These are phyloP conservation scores for Diplolepis rosae DNA, from an alignment of 2,888 invertebrate genomes.

Conservation along the genomic window DNA sequence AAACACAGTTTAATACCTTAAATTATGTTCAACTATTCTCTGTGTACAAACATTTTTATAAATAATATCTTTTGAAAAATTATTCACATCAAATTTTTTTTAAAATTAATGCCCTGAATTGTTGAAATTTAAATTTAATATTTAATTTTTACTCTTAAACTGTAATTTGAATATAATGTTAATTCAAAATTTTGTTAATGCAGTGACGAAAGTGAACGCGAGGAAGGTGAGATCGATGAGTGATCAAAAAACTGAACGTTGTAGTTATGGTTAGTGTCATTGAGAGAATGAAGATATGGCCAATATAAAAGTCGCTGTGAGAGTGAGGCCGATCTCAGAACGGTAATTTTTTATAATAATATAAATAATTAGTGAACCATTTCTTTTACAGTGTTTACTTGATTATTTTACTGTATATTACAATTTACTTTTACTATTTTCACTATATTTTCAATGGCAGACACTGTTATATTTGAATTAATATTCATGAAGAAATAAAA, in stretches of 20 bases:
- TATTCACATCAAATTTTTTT: no score
- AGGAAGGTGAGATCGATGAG: neutral
- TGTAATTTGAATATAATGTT: neutral
- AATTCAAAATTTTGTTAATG: neutral
- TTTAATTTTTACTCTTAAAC: no score
- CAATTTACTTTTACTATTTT: no score
- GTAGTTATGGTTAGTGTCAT: conserved; percentile 40
- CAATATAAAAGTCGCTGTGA: conserved; percentile 79
- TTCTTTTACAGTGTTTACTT: no score
- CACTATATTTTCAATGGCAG: no score
- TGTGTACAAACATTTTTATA: no score
- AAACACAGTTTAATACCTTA: no score
- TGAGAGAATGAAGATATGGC: conserved; percentile 74
- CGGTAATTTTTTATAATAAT: conserved; percentile 74
- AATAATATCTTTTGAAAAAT: no score
- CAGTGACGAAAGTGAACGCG: neutral
- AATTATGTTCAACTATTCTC: no score
- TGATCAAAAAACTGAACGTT: conserved; percentile 34
- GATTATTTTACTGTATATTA: no score
- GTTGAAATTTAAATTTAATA: neutral
- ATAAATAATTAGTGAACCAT: no score
- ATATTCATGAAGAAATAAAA: neutral
- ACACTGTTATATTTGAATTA: neutral
- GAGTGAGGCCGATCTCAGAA: conserved; percentile 80
- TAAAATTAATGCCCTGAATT: no score